Evolutionary conservation across 2,888 invertebrate genomes (phyloP).

Genomic region (Mesopsocus fuscifrons): DNA sequence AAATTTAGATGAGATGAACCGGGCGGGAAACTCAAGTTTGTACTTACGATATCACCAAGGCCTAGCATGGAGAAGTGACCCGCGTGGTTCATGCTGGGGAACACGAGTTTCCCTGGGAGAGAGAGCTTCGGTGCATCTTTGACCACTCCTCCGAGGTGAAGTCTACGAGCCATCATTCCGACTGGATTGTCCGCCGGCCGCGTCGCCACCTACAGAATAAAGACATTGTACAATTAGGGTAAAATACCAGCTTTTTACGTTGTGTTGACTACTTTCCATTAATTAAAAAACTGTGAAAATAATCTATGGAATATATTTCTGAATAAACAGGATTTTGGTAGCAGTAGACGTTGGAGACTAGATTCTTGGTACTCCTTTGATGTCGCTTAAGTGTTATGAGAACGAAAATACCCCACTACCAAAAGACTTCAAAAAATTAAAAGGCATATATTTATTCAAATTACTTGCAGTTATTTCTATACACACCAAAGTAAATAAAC

Average conservation of each 20-base stretch:
- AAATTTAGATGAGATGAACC: too few relatives aligned
- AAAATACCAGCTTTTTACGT: neutral
- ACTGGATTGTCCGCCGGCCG: constrained; percentile 83
- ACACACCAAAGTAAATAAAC: too few relatives aligned
- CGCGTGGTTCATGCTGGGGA: constrained; percentile 89
- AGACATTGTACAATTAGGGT: too few relatives aligned
- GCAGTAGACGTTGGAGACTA: too few relatives aligned
- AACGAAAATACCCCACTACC: too few relatives aligned
- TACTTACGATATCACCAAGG: constrained; percentile 37
- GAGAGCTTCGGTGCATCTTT: constrained; percentile 89
- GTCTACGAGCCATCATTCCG: constrained; percentile 78
- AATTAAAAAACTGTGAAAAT: constrained; percentile 9
- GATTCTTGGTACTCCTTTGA: too few relatives aligned
- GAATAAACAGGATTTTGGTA: too few relatives aligned
- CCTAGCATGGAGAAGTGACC: constrained; percentile 92
- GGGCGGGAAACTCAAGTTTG: too few relatives aligned
- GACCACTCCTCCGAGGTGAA: constrained; percentile 78
- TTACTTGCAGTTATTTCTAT: too few relatives aligned
- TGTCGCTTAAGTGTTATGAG: too few relatives aligned
- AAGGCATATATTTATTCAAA: too few relatives aligned
- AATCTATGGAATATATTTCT: neutral
- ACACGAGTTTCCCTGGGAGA: constrained; percentile 89
- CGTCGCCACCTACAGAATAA: constrained; percentile 39
- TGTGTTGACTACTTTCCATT: neutral
- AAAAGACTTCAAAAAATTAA: too few relatives aligned